phyloP scores from a whole-genome alignment of 2,888 invertebrate genomes.

The Aphodius granarius region DNA sequence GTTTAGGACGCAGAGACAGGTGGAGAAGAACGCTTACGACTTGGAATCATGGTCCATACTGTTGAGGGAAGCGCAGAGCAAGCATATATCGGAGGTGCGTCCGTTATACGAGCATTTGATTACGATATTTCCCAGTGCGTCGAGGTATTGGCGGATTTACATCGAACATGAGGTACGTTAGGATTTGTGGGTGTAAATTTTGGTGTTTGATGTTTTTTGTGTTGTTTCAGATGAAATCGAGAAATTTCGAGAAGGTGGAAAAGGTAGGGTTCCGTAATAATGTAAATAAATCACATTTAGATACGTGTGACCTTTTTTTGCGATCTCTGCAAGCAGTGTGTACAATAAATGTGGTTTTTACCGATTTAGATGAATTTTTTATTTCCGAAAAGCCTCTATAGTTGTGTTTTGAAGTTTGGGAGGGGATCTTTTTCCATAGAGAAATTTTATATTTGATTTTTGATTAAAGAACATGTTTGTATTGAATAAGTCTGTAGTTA shows the following conservation, averaged over 20 bases:
- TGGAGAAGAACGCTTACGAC: slow-evolving; percentile 89
- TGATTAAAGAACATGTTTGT: too few relatives aligned
- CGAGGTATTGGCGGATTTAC: slow-evolving; percentile 98
- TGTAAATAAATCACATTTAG: slow-evolving; percentile 26
- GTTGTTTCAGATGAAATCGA: slow-evolving; percentile 86
- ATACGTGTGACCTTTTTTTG: slow-evolving; percentile 19
- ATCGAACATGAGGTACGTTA: slow-evolving; percentile 99
- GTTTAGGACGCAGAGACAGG: slow-evolving; percentile 78
- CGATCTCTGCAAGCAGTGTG: neutral
- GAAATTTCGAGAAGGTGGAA: slow-evolving; percentile 98
- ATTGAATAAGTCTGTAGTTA: slow-evolving; percentile 18
- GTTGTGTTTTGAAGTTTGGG: slow-evolving; percentile 53
- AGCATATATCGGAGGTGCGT: slow-evolving; percentile 87
- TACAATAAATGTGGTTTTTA: slow-evolving; percentile 34
- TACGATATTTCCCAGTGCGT: slow-evolving; percentile 91
- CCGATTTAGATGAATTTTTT: slow-evolving; percentile 35
- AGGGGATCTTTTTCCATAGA: slow-evolving; percentile 49
- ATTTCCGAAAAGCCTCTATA: slow-evolving; percentile 39
- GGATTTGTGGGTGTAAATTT: too few relatives aligned
- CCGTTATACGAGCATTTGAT: slow-evolving; percentile 94
- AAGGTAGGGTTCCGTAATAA: slow-evolving; percentile 67
- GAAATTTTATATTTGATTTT: too few relatives aligned
- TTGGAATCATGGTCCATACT: slow-evolving; percentile 98
- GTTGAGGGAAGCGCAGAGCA: slow-evolving; percentile 87
- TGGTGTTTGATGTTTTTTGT: slow-evolving; percentile 14